phyloP scores from a whole-genome alignment of 37 sponge, comb jelly and placozoan species.

The Axinella damicornis region DNA sequence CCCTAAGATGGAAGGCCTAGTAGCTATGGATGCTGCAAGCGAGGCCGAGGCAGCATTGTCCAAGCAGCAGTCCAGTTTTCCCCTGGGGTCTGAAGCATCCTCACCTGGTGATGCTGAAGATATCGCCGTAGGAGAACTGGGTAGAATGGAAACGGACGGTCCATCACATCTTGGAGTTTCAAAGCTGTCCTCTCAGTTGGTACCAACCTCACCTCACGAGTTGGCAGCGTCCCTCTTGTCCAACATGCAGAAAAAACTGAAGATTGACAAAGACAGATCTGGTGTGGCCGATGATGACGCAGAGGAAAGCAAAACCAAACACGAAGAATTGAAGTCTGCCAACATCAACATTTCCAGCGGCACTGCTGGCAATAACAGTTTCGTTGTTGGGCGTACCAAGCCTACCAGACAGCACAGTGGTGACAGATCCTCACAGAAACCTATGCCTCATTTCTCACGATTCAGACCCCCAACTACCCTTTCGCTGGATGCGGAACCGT shows the following conservation, averaged over 20 bases:
- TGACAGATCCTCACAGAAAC: background rate
- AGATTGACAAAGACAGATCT: background rate
- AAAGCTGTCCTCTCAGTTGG: background rate
- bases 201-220: slow-evolving; percentile 65
- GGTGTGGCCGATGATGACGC: background rate
- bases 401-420: background rate
- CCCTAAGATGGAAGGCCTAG: background rate
- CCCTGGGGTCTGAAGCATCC: too few species aligned
- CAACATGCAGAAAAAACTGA: slow-evolving; percentile 9
- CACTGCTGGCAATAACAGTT: too few species aligned
- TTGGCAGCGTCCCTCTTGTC: slow-evolving; percentile 62
- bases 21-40: background rate
- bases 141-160: background rate
- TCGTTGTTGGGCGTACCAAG: too few species aligned
- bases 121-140: too few species aligned
- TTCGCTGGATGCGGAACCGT: slow-evolving; percentile 63
- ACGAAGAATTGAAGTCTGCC: background rate
- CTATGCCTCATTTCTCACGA: background rate
- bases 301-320: background rate
- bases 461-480: slow-evolving; percentile 8
- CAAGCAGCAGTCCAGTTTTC: too few species aligned
- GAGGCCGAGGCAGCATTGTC: too few species aligned
- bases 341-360: too few species aligned
- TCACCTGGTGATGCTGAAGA: too few species aligned
- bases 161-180: background rate